Conservation (phyloP, 2,113 vertebrate species). For the Agelaius phoeniceus region DNA sequence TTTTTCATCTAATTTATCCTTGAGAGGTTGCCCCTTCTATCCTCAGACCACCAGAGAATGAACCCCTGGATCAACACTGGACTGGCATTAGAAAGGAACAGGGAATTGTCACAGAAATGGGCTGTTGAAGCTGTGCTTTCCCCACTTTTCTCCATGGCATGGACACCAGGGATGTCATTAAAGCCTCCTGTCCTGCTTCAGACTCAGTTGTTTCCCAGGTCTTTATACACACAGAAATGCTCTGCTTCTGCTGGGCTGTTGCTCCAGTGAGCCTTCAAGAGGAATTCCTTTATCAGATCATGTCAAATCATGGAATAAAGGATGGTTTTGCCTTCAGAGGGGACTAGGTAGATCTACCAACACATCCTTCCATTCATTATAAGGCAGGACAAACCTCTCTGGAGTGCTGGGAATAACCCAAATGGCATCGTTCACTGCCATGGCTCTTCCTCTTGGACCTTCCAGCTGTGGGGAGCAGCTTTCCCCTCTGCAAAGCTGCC, state of each 20-base stretch:
- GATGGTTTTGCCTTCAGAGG: neutral
- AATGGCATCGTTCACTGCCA: neutral
- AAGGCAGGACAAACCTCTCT: neutral
- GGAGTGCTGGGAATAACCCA: neutral
- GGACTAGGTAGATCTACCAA: neutral
- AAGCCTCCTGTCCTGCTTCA: neutral
- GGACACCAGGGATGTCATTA: neutral
- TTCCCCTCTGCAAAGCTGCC: neutral
- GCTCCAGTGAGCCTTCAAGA: neutral
- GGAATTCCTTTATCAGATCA: neutral
- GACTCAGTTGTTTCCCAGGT: neutral
- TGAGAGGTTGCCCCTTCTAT: neutral
- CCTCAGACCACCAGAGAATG: neutral
- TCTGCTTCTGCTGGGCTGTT: neutral
- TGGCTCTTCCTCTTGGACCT: neutral
- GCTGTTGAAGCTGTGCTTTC: neutral
- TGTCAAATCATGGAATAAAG: neutral
- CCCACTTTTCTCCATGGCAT: neutral
- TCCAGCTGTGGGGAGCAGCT: neutral
- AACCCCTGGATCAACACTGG: neutral
- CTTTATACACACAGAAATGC: neutral
- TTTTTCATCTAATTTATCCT: neutral
- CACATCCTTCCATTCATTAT: neutral
- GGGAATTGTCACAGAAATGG: neutral
- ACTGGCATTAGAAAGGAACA: neutral